Base-by-base conservation (phyloP, 2,797 vertebrate genomes). In the Falco concolor region DNA sequence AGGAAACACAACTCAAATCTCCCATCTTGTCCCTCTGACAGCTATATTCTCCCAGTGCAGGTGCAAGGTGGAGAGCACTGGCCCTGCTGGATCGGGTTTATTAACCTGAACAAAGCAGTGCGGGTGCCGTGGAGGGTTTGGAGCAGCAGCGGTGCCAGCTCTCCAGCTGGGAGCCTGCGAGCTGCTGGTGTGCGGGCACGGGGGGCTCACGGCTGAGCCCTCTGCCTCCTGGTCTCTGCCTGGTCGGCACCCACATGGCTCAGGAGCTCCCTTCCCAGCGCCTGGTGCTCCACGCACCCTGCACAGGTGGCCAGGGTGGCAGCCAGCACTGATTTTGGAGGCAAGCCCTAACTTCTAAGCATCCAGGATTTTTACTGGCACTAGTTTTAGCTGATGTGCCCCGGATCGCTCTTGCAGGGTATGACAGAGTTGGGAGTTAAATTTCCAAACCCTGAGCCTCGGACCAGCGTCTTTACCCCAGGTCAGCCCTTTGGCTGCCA, bases 101-200 rank as follows among this genome's bases (percentile, higher is more conserved):
- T 45, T 56, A 4, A 10, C 57, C 28, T 30, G 36, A 17, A 57
- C 19, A 27, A 14, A 50, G 36, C 23, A n/a, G 22, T 42, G 45
- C 2, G 9, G 30, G 32, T 65, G 44, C 70, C 69, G 28, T 6
- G 22, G n/a, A 13, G 18, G 2, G 24, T n/a, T 42, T 50, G 63
- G 13, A 21, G 20, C 40, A 28, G 5, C 80, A 44, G 4, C 12
- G 30, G 6, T 1, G 0, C 30, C 78, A 1, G 0, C 12, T 70
- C 20, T 59, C n/a, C 27, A 72, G 27, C 5, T 16, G 38, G 5
- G n/a, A 69, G 25, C 25, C 34, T 4, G 8, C 30, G 53, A 60
- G 27, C n/a, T 44, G 75, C 75, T 57, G 45, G n/a, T 13, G 20
- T 30, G 44, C 0, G 1, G 30, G 11, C 27, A 25, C 1, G 14